Base-by-base conservation (phyloP, 1,140 invertebrate genomes). In the Cyclina sinensis region DNA sequence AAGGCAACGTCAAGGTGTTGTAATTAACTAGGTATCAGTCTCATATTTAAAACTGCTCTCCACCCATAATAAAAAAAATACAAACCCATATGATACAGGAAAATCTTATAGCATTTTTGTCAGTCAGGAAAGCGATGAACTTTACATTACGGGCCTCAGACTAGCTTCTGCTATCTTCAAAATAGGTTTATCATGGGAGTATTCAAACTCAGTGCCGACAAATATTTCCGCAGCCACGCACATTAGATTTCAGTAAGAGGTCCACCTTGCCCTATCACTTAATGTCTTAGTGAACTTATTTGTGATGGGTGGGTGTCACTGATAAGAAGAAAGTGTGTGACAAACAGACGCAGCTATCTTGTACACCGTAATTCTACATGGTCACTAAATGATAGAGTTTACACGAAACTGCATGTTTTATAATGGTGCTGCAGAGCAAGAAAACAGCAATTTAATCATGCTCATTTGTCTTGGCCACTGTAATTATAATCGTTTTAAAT, bases 141-240 rank as follows among this genome's bases (percentile, higher is more conserved):
- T n/a, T n/a, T n/a, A n/a, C n/a, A n/a, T 11, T 59, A 9, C 43
- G 79, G 79, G 54, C 51, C 79, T 62, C 79, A 43, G 5, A 73
- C 2, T 54, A 3, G 32, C 54, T 1, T 27, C 0, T 21, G 24
- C 11, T 21, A 62, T 65, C 54, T 21, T 46, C 37, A 43, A 43
- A 81, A 62, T n/a, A 18, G 7, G 14, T 35, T 81, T 81, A 81
- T 81, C 79, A 81, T 1, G 54, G 59, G 79, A 62, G 79, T 81
- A 32, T 65, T 39, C 59, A 39, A 43, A 39, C 35, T 14, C 59
- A 37, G 18, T 2, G 30, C 43, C 39, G 32, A 5, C 54, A 65
- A 24, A 81, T 81, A 62, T 5, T 57, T 81, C 57, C 18, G 79
- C 18, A n/a, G 5, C 79, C 59, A 81, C 16, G 79, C 39, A 65